Conservation (phyloP, 2,113 vertebrate genomes). For the Phylloscopus whistleri region DNA sequence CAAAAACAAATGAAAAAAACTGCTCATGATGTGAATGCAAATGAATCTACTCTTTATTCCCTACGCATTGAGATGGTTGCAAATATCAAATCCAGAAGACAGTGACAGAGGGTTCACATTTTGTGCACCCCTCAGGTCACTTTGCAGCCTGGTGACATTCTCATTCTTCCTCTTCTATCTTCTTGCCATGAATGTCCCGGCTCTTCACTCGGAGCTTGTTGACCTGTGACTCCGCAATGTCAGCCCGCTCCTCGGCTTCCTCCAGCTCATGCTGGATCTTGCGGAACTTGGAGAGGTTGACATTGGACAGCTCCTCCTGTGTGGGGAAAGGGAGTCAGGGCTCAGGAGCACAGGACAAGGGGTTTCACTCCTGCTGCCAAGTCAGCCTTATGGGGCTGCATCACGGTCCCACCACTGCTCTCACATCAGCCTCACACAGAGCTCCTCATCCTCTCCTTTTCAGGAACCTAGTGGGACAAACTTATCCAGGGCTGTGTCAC, state of each 20-base stretch:
- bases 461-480: not conserved
- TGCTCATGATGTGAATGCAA: not conserved
- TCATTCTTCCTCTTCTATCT: not conserved
- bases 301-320: constrained; percentile 78
- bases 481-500: no score
- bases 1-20: not conserved
- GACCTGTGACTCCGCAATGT: constrained; percentile 75
- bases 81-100: not conserved
- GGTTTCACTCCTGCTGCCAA: no score
- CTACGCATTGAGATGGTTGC: not conserved
- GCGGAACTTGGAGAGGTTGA: constrained; percentile 47
- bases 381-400: no score
- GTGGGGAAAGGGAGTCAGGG: not conserved
- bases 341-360: not conserved
- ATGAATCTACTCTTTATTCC: not conserved
- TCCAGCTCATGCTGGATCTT: not conserved
- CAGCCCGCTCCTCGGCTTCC: constrained; percentile 72
- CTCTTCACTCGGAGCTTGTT: no score
- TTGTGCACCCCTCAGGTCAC: not conserved
- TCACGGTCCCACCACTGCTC: no score
- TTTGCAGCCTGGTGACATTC: not conserved
- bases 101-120: not conserved
- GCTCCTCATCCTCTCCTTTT: no score
- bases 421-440: no score
- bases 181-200: not conserved